Conservation (phyloP, 2,888 invertebrate species). For the Adelognathus sp. region DNA sequence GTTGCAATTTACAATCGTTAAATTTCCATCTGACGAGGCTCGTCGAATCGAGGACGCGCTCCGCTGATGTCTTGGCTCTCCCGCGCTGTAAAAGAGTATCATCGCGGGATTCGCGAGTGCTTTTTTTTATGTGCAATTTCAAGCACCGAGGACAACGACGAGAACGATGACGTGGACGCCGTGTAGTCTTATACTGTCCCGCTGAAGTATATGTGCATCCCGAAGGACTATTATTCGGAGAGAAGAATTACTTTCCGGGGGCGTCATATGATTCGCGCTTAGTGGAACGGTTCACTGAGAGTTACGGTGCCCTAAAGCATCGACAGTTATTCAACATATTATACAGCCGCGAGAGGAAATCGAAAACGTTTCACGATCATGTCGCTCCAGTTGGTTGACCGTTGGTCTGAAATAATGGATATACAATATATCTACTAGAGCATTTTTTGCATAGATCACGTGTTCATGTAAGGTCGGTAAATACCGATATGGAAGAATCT, state of each 20-base stretch:
- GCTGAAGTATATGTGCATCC: constrained; percentile 12
- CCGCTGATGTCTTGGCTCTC: not conserved
- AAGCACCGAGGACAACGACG: constrained; percentile 14
- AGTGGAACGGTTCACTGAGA: constrained; percentile 22
- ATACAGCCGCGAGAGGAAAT: constrained; percentile 9
- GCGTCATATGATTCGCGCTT: constrained; percentile 59
- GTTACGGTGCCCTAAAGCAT: constrained; percentile 39
- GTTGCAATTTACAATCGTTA: constrained; percentile 46
- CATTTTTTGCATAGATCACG: constrained; percentile 30
- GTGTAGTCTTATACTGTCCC: not conserved
- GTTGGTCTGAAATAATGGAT: not conserved
- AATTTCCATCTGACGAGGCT: constrained; percentile 7
- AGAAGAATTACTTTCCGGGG: constrained; percentile 62
- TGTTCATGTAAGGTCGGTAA: not conserved
- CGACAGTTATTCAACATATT: constrained; percentile 28
- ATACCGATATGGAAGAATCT: constrained; percentile 22
- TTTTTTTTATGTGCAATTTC: constrained; percentile 34
- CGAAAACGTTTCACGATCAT: constrained; percentile 7
- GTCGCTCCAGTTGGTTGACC: not conserved
- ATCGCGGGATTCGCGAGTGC: constrained; percentile 19
- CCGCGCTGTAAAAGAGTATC: constrained; percentile 31
- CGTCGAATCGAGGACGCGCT: constrained; percentile 10
- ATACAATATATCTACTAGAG: not conserved
- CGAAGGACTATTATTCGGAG: constrained; percentile 56
- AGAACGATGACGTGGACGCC: not conserved